A percentile compares a stretch with the other conserved stretches of the same genome.
Evolutionary conservation across 1,140 invertebrate species (phyloP).

Genomic region (Chrysomallon squamiferum): DNA sequence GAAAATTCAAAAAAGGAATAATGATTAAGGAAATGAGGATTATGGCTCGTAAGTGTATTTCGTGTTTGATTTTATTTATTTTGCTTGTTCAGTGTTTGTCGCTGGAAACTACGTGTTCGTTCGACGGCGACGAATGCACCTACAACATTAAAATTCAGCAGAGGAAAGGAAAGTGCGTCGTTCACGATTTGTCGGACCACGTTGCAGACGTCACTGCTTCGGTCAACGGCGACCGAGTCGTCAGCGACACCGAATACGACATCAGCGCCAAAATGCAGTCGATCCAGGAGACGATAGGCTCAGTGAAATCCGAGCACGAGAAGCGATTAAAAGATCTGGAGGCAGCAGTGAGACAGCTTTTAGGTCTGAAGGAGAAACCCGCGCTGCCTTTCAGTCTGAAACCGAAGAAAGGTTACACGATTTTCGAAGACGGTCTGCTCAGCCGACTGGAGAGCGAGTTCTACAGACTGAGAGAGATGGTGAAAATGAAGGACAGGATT

Average conservation of each 20-base stretch:
- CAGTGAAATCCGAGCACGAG: conserved; percentile 35
- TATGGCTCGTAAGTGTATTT: not conserved
- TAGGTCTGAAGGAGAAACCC: not conserved
- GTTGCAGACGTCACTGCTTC: not conserved
- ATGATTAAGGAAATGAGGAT: not conserved
- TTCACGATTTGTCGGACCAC: not conserved
- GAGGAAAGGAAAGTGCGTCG: not conserved
- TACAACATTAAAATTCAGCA: conserved; percentile 17
- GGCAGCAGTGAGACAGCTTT: conserved; percentile 18
- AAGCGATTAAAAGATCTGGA: conserved; percentile 36
- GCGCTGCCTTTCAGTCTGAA: not conserved
- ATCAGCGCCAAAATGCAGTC: conserved; percentile 22
- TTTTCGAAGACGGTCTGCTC: not conserved
- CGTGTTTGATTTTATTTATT: not conserved
- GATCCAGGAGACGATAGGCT: conserved; percentile 28
- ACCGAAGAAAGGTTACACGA: not conserved
- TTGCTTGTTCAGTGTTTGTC: no score
- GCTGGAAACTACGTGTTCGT: conserved; percentile 1
- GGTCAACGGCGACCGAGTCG: not conserved
- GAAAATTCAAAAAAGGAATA: not conserved
- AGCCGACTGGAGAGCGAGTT: conserved; percentile 35
- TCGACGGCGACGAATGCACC: conserved; percentile 12
- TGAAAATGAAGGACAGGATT: conserved; percentile 24
- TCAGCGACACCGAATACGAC: conserved; percentile 18
- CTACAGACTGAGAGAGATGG: conserved; percentile 21